Evolutionary conservation across 2,888 invertebrate genomes (phyloP).

Genomic region (Aphelenchoides bicaudatus): DNA sequence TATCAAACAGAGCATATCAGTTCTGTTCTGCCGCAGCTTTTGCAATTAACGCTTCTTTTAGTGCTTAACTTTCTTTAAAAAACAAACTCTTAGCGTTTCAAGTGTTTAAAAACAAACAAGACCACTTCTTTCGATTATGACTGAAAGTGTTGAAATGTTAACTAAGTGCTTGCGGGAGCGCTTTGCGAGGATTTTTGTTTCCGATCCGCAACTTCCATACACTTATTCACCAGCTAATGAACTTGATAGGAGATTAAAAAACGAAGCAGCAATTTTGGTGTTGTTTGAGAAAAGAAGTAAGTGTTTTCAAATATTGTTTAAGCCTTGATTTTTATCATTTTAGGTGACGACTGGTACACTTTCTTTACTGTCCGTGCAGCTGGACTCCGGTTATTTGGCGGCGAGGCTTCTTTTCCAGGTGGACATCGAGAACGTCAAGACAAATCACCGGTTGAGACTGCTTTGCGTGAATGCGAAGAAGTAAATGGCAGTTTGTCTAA

Average conservation of each 20-base stretch:
- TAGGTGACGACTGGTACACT: neutral
- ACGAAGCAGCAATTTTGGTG: conserved; percentile 13
- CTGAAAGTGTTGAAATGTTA: too few species aligned
- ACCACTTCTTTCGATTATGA: too few species aligned
- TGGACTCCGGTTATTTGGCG: neutral
- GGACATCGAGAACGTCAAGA: conserved; percentile 1
- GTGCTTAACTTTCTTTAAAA: too few species aligned
- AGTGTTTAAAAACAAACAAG: too few species aligned
- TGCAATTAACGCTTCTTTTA: too few species aligned
- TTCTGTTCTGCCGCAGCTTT: too few species aligned
- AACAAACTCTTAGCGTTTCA: too few species aligned
- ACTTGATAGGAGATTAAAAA: conserved; percentile 1
- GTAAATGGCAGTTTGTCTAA: neutral
- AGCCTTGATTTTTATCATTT: neutral
- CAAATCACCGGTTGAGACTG: conserved; percentile 1
- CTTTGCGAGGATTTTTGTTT: too few species aligned
- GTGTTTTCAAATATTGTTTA: neutral
- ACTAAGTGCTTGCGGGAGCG: too few species aligned
- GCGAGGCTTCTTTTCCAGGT: conserved; percentile 6
- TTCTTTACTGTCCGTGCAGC: conserved; percentile 12
- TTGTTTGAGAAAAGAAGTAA: neutral
- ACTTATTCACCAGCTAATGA: too few species aligned
- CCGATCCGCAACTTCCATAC: too few species aligned
- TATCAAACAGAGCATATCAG: too few species aligned
- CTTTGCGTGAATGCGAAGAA: conserved; percentile 7